These are phyloP conservation scores for Dioctria linearis DNA, from an alignment of 2,888 invertebrate species.

Conservation along the genomic window DNA sequence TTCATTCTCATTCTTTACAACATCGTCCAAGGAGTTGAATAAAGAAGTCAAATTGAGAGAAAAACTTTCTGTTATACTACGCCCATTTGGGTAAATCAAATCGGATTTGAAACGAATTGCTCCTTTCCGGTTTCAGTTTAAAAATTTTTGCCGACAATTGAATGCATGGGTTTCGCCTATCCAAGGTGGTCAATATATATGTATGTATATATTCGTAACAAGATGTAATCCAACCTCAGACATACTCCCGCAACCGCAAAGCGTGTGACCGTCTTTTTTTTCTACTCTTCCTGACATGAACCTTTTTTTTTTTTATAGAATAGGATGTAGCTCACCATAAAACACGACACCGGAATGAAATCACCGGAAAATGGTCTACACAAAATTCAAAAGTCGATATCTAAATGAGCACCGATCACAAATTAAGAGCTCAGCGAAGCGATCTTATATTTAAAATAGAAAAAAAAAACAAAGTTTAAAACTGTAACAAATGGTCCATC, in stretches of 20 bases:
- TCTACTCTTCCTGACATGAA: not conserved
- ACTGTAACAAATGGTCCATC: conserved; percentile 30
- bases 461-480: conserved; percentile 30
- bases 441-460: not conserved
- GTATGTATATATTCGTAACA: not conserved
- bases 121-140: conserved; percentile 35
- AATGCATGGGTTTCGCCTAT: not conserved
- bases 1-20: not conserved
- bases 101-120: conserved; percentile 36
- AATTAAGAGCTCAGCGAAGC: conserved; percentile 8
- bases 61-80: conserved; percentile 11
- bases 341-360: conserved; percentile 58
- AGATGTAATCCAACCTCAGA: conserved; percentile 13
- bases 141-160: not conserved
- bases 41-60: conserved; percentile 28
- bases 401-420: conserved; percentile 13
- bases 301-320: conserved; percentile 8
- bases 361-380: conserved; percentile 59
- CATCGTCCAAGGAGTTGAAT: not conserved
- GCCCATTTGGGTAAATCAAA: conserved; percentile 10
- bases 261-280: conserved; percentile 39
- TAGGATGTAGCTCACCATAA: not conserved
- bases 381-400: not conserved
- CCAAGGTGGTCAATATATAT: conserved; percentile 8
- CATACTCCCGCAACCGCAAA: conserved; percentile 44